Percentiles rank a stretch among this genome's conserved stretches.
phyloP scores from a whole-genome alignment of 2,113 vertebrate species.

The Labeo rohita region DNA sequence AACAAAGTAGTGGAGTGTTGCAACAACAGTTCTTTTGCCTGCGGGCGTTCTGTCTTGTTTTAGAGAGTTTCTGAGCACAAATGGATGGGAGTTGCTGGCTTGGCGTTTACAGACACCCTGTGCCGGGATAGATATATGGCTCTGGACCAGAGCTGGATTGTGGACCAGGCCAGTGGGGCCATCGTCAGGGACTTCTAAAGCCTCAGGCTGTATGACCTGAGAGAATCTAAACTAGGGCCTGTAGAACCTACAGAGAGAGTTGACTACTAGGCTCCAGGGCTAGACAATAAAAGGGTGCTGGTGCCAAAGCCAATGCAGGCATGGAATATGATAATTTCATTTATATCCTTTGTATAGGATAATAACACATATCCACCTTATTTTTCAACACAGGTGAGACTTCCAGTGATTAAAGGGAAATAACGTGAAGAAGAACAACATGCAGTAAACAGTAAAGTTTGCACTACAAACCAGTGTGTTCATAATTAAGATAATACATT shows the following conservation, averaged over 20 bases:
- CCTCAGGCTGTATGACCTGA: neutral
- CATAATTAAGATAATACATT: no score
- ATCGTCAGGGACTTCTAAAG: neutral
- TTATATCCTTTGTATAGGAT: no score
- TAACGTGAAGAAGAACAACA: no score
- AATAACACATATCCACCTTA: no score
- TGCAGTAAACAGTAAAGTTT: no score
- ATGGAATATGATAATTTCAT: no score
- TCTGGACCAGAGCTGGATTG: neutral
- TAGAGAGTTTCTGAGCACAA: constrained; percentile 24
- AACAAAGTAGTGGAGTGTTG: constrained; percentile 12
- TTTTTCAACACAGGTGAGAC: no score
- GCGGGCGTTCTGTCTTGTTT: constrained; percentile 31
- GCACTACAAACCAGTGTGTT: no score
- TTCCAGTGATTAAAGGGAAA: no score
- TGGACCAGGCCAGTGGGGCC: neutral
- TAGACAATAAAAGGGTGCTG: no score
- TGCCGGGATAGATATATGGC: neutral
- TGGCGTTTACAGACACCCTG: neutral
- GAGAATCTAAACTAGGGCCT: neutral
- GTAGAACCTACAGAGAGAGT: no score
- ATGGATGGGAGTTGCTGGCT: constrained; percentile 11
- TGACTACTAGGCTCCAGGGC: neutral
- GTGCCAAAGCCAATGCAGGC: no score
- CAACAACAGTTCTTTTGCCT: constrained; percentile 28